Conservation (phyloP, 2,888 invertebrate genomes). For the Apantesis nais region DNA sequence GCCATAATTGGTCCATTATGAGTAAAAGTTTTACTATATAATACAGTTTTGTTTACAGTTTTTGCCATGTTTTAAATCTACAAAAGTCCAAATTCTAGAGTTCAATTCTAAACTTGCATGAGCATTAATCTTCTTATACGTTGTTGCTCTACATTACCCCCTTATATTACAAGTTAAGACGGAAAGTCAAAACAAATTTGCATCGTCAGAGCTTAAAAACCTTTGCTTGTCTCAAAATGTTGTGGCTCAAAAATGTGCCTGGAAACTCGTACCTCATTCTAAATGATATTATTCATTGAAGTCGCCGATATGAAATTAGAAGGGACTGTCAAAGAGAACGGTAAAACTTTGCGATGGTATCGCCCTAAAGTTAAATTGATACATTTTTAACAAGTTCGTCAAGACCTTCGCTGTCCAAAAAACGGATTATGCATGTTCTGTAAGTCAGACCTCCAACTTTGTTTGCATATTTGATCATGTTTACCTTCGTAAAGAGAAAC, state of each 20-base stretch:
- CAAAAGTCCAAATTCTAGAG: too few relatives aligned
- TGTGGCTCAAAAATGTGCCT: conserved; percentile 6
- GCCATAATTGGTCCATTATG: too few relatives aligned
- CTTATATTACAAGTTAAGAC: not conserved
- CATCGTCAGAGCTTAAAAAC: conserved; percentile 8
- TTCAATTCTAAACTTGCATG: too few relatives aligned
- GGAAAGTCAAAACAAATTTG: not conserved
- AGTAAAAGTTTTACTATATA: too few relatives aligned
- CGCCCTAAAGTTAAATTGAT: conserved; percentile 70
- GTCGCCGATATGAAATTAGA: conserved; percentile 60
- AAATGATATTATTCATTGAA: conserved; percentile 56
- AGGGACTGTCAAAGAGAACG: conserved; percentile 61
- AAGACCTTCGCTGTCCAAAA: conserved; percentile 33
- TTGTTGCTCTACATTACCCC: not conserved
- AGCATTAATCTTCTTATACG: not conserved
- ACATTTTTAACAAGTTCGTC: conserved; percentile 69
- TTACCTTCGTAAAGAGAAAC: not conserved
- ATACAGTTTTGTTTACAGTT: too few relatives aligned
- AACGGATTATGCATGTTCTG: conserved; percentile 24
- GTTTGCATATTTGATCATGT: not conserved
- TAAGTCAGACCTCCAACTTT: not conserved
- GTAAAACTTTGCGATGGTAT: conserved; percentile 52
- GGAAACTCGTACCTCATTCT: conserved; percentile 35
- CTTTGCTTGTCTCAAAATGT: conserved; percentile 7
- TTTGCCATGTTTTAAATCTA: too few relatives aligned